Evolutionary conservation across 2,113 vertebrate species (phyloP).

Genomic region (Tyrannus savana): DNA sequence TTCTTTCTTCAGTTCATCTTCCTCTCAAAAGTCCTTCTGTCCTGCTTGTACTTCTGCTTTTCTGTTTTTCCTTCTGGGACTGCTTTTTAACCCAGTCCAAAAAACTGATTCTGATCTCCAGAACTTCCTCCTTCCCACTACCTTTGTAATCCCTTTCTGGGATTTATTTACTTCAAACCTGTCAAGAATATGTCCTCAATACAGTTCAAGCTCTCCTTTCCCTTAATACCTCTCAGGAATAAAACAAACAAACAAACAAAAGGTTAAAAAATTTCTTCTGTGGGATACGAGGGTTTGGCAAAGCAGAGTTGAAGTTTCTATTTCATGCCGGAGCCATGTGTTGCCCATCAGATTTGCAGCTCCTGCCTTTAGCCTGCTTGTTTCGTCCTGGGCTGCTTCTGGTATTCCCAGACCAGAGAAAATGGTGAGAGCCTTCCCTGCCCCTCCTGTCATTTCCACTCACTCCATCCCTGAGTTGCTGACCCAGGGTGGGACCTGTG

Average conservation of each 20-base stretch:
- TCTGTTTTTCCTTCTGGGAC: neutral
- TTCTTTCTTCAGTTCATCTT: neutral
- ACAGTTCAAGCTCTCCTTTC: neutral
- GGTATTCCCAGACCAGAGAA: neutral
- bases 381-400: neutral
- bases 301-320: neutral
- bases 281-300: neutral
- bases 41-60: neutral
- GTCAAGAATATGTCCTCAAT: neutral
- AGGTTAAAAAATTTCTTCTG: neutral
- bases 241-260: neutral
- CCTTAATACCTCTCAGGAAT: neutral
- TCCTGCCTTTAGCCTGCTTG: neutral
- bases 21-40: neutral
- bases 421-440: neutral
- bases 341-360: neutral
- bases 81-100: neutral
- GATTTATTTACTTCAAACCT: neutral
- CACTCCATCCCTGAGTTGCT: neutral
- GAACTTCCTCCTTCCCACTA: neutral
- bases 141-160: neutral
- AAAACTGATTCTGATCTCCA: neutral
- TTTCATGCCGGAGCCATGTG: neutral
- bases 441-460: neutral
- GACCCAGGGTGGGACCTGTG: neutral